These are phyloP conservation scores for Sebastiscus albofasciatus DNA, from an alignment of 2,797 vertebrate species.

Conservation along the genomic window DNA sequence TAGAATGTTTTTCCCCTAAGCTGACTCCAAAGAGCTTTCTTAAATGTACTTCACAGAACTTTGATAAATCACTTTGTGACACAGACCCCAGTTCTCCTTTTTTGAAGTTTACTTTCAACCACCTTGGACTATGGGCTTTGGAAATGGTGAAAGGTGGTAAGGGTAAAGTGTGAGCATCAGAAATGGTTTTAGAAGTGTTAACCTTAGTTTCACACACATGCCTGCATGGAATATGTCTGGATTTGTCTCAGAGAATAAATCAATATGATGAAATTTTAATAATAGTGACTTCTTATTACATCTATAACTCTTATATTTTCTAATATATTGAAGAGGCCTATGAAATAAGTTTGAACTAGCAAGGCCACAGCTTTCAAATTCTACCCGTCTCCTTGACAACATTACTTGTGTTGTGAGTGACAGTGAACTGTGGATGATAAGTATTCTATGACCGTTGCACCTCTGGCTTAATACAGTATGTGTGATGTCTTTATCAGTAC, in stretches of 20 bases:
- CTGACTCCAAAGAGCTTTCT: background rate
- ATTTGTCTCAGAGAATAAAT: background rate
- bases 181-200: background rate
- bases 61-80: background rate
- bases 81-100: background rate
- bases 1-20: background rate
- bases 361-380: background rate
- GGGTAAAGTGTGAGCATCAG: background rate
- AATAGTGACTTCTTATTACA: background rate
- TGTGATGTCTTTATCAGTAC: slow-evolving; percentile 36
- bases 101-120: background rate
- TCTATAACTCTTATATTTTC: background rate
- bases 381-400: slow-evolving; percentile 7
- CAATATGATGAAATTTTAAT: background rate
- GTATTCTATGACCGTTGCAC: slow-evolving; percentile 30
- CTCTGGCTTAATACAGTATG: slow-evolving; percentile 22
- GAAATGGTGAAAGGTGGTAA: background rate
- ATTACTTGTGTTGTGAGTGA: slow-evolving; percentile 20
- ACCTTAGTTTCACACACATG: background rate
- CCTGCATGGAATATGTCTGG: background rate
- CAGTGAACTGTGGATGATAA: slow-evolving; percentile 16
- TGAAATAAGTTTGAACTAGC: background rate
- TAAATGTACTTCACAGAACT: background rate
- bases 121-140: background rate
- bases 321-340: background rate